A percentile compares a stretch with the other conserved stretches of the same genome.
phyloP scores from a whole-genome alignment of 2,113 vertebrate species.

The Rhabdomys dilectus region DNA sequence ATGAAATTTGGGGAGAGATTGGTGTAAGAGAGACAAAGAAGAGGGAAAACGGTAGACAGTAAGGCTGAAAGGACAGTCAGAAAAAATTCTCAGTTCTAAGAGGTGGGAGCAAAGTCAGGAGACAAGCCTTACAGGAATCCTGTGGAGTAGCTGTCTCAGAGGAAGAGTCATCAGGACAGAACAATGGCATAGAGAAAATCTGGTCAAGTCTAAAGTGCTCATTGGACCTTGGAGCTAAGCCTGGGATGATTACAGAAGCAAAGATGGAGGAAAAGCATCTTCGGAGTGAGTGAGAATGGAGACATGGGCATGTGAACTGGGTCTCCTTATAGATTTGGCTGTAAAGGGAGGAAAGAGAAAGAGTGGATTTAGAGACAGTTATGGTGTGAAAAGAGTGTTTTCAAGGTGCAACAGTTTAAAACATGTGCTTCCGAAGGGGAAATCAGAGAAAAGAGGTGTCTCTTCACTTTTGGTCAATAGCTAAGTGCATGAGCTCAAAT shows the following conservation, averaged over 20 bases:
- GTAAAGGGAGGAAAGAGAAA: not conserved
- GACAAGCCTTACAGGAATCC: not conserved
- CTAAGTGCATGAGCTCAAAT: not conserved
- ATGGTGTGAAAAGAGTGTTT: not conserved
- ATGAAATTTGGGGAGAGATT: not conserved
- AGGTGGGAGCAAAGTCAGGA: not conserved
- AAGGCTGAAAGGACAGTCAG: not conserved
- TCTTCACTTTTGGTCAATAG: not conserved
- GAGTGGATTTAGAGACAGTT: not conserved
- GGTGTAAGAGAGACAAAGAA: not conserved
- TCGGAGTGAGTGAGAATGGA: not conserved
- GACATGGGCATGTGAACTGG: too few relatives aligned
- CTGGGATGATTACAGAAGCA: not conserved
- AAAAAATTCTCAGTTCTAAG: not conserved
- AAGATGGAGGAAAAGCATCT: not conserved
- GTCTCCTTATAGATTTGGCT: not conserved
- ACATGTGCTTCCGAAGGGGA: not conserved
- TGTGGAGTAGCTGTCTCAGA: not conserved
- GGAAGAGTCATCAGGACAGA: too few relatives aligned
- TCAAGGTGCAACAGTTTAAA: not conserved
- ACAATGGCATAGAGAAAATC: not conserved
- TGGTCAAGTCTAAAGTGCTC: not conserved
- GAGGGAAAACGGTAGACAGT: not conserved
- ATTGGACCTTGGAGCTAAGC: not conserved
- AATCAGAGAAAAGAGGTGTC: not conserved